Evolutionary conservation across 1,140 invertebrate genomes (phyloP).

Genomic region (Bombus breviceps): DNA sequence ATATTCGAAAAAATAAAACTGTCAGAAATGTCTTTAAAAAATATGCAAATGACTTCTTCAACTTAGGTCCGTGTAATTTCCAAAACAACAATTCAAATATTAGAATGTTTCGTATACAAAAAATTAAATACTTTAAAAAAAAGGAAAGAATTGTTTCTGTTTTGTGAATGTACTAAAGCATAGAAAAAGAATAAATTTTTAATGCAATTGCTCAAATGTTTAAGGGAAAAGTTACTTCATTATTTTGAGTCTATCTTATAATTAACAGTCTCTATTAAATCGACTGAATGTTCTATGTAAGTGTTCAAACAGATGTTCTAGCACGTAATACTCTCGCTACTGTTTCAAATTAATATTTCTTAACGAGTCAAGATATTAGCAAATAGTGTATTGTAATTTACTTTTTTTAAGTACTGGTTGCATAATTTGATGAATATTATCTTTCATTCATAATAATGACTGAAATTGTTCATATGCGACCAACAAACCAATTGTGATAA

Average conservation of each 20-base stretch:
- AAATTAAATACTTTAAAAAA: neutral
- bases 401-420: constrained; percentile 43
- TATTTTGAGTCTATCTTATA: constrained; percentile 11
- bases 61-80: neutral
- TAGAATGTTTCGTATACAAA: neutral
- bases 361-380: constrained; percentile 11
- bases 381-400: constrained; percentile 3
- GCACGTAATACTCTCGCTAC: neutral
- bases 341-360: constrained; percentile 19
- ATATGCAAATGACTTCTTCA: neutral
- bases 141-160: constrained; percentile 1
- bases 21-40: neutral
- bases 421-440: constrained; percentile 19
- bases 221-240: neutral
- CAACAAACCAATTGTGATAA: constrained; percentile 6
- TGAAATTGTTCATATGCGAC: neutral
- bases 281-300: constrained; percentile 3
- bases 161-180: neutral
- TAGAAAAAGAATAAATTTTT: constrained; percentile 13
- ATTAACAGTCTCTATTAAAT: constrained; percentile 32
- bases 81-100: neutral
- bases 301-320: neutral
- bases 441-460: neutral
- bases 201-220: neutral
- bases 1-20: neutral